phyloP scores from a whole-genome alignment of 2,113 vertebrate species.

The Paedocypris sp. region DNA sequence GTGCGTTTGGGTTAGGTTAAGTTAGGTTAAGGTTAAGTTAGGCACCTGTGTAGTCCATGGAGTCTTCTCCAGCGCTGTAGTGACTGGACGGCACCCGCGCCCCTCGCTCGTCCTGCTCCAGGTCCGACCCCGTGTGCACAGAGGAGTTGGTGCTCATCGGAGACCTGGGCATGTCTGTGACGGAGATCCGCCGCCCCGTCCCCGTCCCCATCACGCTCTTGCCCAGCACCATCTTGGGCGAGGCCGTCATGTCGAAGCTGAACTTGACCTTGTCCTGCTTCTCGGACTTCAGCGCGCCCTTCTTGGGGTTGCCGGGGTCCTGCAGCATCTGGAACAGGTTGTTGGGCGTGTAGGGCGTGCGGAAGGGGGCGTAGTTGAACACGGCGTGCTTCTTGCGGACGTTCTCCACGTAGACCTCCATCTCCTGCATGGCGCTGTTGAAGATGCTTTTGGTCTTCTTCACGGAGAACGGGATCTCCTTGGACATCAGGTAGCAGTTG shows the following conservation, averaged over 20 bases:
- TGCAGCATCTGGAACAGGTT: slow-evolving; percentile 95
- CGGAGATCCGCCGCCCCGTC: slow-evolving; percentile 74
- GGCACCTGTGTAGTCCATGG: slow-evolving; percentile 85
- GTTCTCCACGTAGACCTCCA: slow-evolving; percentile 98
- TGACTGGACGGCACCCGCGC: slow-evolving; percentile 75
- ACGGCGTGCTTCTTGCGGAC: slow-evolving; percentile 89
- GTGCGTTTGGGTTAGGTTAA: too few relatives aligned
- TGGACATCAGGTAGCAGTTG: slow-evolving; percentile 99
- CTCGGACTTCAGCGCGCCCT: slow-evolving; percentile 81
- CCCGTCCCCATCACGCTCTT: slow-evolving; percentile 75
- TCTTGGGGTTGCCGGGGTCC: slow-evolving; percentile 80
- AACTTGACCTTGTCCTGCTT: slow-evolving; percentile 91
- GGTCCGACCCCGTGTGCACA: slow-evolving; percentile 90
- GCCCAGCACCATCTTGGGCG: slow-evolving; percentile 87
- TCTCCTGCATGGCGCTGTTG: slow-evolving; percentile 98
- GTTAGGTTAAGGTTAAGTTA: not conserved
- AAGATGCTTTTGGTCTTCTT: slow-evolving; percentile 99
- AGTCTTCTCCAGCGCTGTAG: slow-evolving; percentile 92
- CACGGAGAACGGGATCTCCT: slow-evolving; percentile 98
- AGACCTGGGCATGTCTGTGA: slow-evolving; percentile 90
- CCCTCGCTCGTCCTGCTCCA: slow-evolving; percentile 86
- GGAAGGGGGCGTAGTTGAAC: slow-evolving; percentile 95
- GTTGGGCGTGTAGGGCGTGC: slow-evolving; percentile 91
- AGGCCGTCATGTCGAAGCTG: slow-evolving; percentile 91
- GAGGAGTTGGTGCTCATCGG: slow-evolving; percentile 97